Conservation (phyloP, 2,797 vertebrate species). For the Kryptolebias ocellatus region DNA sequence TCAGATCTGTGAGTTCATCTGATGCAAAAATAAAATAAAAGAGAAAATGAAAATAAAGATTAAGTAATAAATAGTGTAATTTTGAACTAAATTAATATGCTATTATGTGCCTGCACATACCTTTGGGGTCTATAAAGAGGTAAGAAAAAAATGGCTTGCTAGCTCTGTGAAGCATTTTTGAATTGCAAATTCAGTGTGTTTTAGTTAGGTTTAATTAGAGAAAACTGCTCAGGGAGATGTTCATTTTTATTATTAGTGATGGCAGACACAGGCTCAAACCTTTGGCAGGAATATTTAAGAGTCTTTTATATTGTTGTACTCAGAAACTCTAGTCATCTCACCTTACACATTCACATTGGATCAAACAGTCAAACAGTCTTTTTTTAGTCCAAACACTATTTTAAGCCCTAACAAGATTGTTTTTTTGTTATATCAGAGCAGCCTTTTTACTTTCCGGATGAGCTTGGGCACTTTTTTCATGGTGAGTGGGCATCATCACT, state of each 20-base stretch:
- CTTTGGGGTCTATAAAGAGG: slow-evolving; percentile 55
- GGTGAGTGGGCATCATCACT: slow-evolving; percentile 54
- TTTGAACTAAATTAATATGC: slow-evolving; percentile 65
- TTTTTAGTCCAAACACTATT: slow-evolving; percentile 42
- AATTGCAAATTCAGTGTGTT: slow-evolving; percentile 60
- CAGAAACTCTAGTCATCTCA: slow-evolving; percentile 48
- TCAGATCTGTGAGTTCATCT: slow-evolving; percentile 50
- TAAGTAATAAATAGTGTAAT: slow-evolving; percentile 67
- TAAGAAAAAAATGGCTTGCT: slow-evolving; percentile 53
- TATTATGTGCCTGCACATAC: slow-evolving; percentile 56
- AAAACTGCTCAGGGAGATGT: slow-evolving; percentile 50
- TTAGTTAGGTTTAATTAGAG: slow-evolving; percentile 58
- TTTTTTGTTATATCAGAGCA: slow-evolving; percentile 50
- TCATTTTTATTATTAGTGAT: slow-evolving; percentile 46
- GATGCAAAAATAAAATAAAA: slow-evolving; percentile 37
- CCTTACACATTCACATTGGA: slow-evolving; percentile 58
- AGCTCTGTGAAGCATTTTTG: slow-evolving; percentile 54
- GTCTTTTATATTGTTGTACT: slow-evolving; percentile 44
- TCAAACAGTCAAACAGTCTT: slow-evolving; percentile 42
- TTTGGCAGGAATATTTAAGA: slow-evolving; percentile 58
- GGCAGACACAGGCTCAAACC: slow-evolving; percentile 45
- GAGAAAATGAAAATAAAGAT: slow-evolving; percentile 23
- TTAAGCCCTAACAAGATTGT: slow-evolving; percentile 40
- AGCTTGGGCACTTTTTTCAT: slow-evolving; percentile 37
- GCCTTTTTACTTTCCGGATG: slow-evolving; percentile 49